Percentiles rank a stretch among this genome's conserved stretches.
Conservation (phyloP, 2,113 vertebrate species). For the Nerophis ophidion region DNA sequence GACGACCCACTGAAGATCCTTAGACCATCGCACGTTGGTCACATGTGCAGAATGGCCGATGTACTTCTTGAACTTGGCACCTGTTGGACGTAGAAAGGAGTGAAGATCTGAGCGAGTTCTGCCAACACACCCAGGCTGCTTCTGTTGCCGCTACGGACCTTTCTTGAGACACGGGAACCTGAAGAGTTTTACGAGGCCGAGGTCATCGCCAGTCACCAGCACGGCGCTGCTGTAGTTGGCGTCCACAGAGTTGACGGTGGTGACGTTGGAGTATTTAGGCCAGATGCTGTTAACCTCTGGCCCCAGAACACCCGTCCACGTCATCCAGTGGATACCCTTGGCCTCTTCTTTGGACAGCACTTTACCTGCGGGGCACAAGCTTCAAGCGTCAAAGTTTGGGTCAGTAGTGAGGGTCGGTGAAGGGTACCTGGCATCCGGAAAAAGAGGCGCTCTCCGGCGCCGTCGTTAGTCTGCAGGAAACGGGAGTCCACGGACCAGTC, state of each 20-base stretch:
- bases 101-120: not conserved
- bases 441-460: slow-evolving; percentile 84
- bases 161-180: slow-evolving; percentile 92
- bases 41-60: slow-evolving; percentile 94
- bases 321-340: slow-evolving; percentile 90
- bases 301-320: slow-evolving; percentile 90
- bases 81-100: slow-evolving; percentile 56
- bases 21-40: slow-evolving; percentile 93
- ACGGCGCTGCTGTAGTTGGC: slow-evolving; percentile 88
- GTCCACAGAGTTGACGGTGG: slow-evolving; percentile 89
- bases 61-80: slow-evolving; percentile 94
- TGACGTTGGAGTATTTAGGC: slow-evolving; percentile 88
- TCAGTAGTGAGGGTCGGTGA: not conserved
- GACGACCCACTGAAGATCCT: slow-evolving; percentile 92
- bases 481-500: slow-evolving; percentile 97
- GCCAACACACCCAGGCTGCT: not conserved
- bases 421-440: slow-evolving; percentile 91
- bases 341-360: slow-evolving; percentile 85
- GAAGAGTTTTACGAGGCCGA: slow-evolving; percentile 89
- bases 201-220: slow-evolving; percentile 88
- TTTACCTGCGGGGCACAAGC: slow-evolving; percentile 78
- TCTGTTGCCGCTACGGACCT: slow-evolving; percentile 67
- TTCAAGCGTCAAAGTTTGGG: not conserved
- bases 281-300: slow-evolving; percentile 91
- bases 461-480: slow-evolving; percentile 92